Conservation (phyloP, 2,113 vertebrate genomes). For the Panurus biarmicus region DNA sequence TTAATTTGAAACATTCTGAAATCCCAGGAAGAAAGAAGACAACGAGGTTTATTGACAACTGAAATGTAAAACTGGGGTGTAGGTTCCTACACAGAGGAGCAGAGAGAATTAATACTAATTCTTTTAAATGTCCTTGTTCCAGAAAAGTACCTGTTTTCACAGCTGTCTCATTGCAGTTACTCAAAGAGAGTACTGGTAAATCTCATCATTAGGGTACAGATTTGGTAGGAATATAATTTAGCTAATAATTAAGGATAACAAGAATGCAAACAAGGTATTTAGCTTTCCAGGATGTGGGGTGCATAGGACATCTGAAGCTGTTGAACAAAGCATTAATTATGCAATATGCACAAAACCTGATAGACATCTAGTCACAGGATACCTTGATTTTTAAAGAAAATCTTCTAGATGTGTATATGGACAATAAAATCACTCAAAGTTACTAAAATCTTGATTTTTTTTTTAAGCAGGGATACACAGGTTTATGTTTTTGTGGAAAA, state of each 20-base stretch:
- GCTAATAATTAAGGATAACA: background rate
- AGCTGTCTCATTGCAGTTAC: background rate
- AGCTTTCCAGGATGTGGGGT: background rate
- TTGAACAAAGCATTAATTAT: background rate
- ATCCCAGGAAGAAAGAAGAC: background rate
- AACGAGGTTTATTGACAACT: accelerated
- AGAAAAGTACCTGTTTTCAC: background rate
- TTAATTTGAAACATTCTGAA: background rate
- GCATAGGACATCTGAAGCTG: background rate
- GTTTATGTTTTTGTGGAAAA: background rate
- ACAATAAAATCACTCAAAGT: background rate
- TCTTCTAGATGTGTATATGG: background rate
- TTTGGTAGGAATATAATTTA: background rate
- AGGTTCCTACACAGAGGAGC: background rate
- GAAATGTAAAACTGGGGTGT: background rate
- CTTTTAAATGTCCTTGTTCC: background rate
- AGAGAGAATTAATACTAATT: background rate
- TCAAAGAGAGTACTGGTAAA: background rate
- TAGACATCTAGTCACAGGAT: background rate
- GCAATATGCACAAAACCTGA: background rate
- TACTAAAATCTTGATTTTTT: background rate
- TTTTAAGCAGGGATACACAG: background rate
- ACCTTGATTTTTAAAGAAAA: background rate
- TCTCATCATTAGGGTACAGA: background rate
- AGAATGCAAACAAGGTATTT: background rate